Percentiles rank a stretch among this genome's conserved stretches.
phyloP scores from a whole-genome alignment of 2,888 invertebrate genomes.

The Tipula vernalis region DNA sequence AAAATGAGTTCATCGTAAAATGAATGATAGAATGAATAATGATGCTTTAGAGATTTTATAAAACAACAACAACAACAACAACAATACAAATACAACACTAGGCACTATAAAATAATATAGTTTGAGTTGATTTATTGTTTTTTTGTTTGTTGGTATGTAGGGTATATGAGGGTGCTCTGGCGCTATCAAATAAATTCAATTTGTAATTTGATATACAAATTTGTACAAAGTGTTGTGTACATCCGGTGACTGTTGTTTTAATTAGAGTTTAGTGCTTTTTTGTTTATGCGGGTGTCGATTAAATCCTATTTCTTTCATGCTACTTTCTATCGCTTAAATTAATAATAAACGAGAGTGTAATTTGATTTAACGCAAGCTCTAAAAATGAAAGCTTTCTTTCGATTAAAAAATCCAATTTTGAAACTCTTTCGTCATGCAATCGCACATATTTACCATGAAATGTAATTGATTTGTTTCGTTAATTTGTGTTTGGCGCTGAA shows the following conservation, averaged over 20 bases:
- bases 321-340: not conserved
- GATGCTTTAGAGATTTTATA: not conserved
- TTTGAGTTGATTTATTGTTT: not conserved
- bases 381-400: not conserved
- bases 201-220: not conserved
- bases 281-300: not conserved
- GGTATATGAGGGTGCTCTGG: not conserved
- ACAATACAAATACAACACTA: not conserved
- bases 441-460: no score
- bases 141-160: not conserved
- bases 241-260: not conserved
- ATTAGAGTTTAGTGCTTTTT: not conserved
- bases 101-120: not conserved
- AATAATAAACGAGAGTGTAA: not conserved
- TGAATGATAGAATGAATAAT: not conserved
- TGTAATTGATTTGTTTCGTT: not conserved
- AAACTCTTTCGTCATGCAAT: not conserved
- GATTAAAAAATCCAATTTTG: not conserved
- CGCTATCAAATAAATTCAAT: not conserved
- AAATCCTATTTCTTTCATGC: not conserved
- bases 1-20: not conserved
- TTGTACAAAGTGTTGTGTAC: not conserved
- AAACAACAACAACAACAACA: not conserved
- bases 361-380: not conserved
- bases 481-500: not conserved